These are phyloP conservation scores for Rotaria sp. DNA, from an alignment of 2,888 invertebrate genomes.

Conservation along the genomic window DNA sequence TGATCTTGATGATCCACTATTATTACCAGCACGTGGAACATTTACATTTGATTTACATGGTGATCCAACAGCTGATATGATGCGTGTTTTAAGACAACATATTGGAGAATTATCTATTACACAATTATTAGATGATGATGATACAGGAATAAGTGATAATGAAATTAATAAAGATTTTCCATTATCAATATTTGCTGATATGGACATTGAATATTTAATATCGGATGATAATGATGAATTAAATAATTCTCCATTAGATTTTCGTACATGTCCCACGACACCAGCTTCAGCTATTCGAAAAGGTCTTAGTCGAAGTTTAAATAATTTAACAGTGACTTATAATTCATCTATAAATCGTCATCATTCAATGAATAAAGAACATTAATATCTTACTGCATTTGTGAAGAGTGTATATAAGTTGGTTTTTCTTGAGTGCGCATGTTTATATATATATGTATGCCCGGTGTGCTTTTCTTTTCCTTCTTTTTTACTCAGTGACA, in stretches of 20 bases:
- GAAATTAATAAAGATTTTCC: background rate
- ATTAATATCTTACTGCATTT: background rate
- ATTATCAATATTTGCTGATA: background rate
- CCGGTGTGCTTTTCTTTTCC: background rate
- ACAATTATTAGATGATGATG: background rate
- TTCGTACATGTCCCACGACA: background rate
- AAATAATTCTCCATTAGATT: background rate
- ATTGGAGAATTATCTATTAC: background rate
- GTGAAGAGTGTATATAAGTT: background rate
- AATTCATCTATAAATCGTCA: background rate
- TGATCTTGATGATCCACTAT: background rate
- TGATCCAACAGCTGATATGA: background rate
- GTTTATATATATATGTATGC: background rate
- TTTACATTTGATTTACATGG: background rate
- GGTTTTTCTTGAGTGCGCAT: background rate
- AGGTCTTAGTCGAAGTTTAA: background rate
- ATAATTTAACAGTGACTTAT: background rate
- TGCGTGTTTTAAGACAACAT: background rate
- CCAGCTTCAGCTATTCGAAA: background rate
- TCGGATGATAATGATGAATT: background rate
- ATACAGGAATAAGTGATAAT: background rate
- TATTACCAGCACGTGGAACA: background rate
- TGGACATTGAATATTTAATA: background rate
- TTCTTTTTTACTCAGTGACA: background rate
- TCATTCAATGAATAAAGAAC: background rate